Base-by-base conservation (phyloP, 1,140 invertebrate genomes). In the Philotrypesis tridentata region DNA sequence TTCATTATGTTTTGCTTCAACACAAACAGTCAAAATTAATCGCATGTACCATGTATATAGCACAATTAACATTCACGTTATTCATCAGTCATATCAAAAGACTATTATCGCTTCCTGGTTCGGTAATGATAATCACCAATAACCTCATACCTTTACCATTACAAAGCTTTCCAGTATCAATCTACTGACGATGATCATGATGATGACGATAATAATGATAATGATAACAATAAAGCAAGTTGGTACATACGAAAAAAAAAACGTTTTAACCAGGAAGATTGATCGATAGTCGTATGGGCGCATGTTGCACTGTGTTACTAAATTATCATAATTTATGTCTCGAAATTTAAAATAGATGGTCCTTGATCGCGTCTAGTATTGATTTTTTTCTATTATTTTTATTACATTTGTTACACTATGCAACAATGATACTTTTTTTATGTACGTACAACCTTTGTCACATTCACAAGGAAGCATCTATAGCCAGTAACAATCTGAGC, bases 261-360 rank as follows among this genome's bases (percentile, higher is more conserved):
- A 67, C 33, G 25, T 12, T 78, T 78, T 70, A 17, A 61, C 67
- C 77, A 79, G 77, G 40, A 61, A 79, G 37, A 8, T 43, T 37
- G 17, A 72, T 61, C n/a, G 12, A 71, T 11, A 43, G 21, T 33
- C 31, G 21, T 40, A 48, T n/a, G 70, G 79, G 70, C 60, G 79
- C 71, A 80, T 80, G 79, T 80, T 80, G 79, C 79, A 80, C 79
- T 80, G 79, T 80, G 79, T 80, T 80, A 80, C 71, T 63, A 33
- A 72, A 43, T 11, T 65, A 27, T 65, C 4, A 21, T 11, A 27
- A 7, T 61, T n/a, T 61, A 11, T 63, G n/a, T 63, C 61, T 9
- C 61, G 25, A 6, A 12, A 55, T 55, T 5, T 17, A 4, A 5
- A 55, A 17, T 17, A 55, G 21, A 55, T 21, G 17, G 4, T 2